Evolutionary conservation across 2,888 invertebrate genomes (phyloP).

Genomic region (Zootermopsis nevadensis): DNA sequence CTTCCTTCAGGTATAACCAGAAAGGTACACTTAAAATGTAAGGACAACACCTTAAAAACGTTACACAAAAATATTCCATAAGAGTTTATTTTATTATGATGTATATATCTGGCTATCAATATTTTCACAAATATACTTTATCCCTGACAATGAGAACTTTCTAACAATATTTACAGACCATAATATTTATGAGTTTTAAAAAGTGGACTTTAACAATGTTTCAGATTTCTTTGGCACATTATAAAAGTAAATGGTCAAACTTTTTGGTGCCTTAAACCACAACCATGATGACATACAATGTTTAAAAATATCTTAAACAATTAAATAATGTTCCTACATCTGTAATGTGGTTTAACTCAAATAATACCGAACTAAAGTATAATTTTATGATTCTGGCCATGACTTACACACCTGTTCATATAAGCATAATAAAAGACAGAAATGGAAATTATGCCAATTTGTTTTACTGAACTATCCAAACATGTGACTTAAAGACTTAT

Average conservation of each 20-base stretch:
- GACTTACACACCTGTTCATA: too few species aligned
- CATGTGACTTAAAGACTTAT: too few species aligned
- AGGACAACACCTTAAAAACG: too few species aligned
- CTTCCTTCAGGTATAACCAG: too few species aligned
- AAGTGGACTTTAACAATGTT: slow-evolving; percentile 34
- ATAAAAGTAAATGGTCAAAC: slow-evolving; percentile 45
- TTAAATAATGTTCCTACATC: not conserved
- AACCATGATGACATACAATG: slow-evolving; percentile 26
- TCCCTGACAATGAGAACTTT: slow-evolving; percentile 23
- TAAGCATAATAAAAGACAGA: too few species aligned
- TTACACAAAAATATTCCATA: too few species aligned
- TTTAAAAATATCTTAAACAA: not conserved
- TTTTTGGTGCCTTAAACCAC: slow-evolving; percentile 20
- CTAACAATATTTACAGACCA: slow-evolving; percentile 29
- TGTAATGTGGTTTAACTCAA: not conserved
- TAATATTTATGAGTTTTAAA: slow-evolving; percentile 25
- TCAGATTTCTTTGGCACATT: slow-evolving; percentile 42
- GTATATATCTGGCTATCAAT: slow-evolving; percentile 1
- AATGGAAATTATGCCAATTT: too few species aligned
- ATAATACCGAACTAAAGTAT: too few species aligned
- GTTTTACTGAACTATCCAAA: too few species aligned
- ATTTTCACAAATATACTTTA: slow-evolving; percentile 33
- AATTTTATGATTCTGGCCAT: not conserved
- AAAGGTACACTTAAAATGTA: too few species aligned
- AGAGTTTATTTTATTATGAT: slow-evolving; percentile 10